Conservation (phyloP, 2,888 invertebrate species). For the Phoenoteleia sp. region DNA sequence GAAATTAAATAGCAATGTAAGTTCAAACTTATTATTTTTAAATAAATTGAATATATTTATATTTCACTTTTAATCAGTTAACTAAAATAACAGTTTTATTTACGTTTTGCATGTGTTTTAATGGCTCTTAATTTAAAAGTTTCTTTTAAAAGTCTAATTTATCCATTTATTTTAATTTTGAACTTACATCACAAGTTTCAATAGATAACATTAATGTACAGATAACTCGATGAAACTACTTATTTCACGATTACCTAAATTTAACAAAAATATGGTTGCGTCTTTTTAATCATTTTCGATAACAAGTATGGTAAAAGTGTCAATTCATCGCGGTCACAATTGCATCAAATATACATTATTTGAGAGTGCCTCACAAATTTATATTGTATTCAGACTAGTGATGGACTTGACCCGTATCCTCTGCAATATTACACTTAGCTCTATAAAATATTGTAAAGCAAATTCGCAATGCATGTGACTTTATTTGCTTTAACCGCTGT, state of each 20-base stretch:
- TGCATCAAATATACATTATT: not conserved
- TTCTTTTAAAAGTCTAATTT: not conserved
- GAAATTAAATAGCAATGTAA: not conserved
- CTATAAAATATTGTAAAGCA: conserved; percentile 56
- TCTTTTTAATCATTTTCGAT: not conserved
- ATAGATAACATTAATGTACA: conserved; percentile 48
- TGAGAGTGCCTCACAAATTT: conserved; percentile 3
- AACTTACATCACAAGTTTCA: not conserved
- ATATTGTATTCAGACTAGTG: conserved; percentile 41
- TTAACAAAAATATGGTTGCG: not conserved
- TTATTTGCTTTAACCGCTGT: conserved; percentile 36
- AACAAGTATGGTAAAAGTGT: not conserved
- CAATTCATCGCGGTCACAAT: not conserved
- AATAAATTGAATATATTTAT: no score
- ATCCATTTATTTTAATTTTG: not conserved
- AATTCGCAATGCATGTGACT: conserved; percentile 55
- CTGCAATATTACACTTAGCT: conserved; percentile 32
- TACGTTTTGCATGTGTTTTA: no score
- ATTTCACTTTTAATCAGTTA: no score
- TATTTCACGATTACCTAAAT: not conserved
- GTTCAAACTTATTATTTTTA: no score
- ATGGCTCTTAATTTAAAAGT: no score
- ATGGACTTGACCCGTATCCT: conserved; percentile 56
- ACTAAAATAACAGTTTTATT: no score
- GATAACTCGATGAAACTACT: conserved; percentile 24